phyloP scores from a whole-genome alignment of 2,113 vertebrate genomes.

The Pionites leucogaster region DNA sequence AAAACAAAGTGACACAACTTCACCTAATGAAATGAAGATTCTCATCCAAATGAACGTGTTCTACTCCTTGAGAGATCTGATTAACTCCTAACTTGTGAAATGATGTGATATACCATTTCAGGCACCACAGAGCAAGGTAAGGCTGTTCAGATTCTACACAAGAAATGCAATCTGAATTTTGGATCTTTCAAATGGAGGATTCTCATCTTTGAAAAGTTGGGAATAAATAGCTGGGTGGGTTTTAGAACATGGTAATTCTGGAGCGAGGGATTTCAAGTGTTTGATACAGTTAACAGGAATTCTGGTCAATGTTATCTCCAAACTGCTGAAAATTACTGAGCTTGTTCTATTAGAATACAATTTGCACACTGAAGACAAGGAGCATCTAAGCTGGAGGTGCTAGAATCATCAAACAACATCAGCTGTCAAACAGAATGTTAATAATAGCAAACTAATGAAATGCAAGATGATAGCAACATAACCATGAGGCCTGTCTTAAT shows the following conservation, averaged over 20 bases:
- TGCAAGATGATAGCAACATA: not conserved
- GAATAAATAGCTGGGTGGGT: not conserved
- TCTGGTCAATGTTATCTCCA: not conserved
- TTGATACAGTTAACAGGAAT: not conserved
- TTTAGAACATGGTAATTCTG: not conserved
- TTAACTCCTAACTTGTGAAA: not conserved
- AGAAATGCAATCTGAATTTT: not conserved
- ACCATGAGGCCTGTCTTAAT: not conserved
- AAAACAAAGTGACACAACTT: not conserved
- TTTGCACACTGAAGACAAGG: not conserved
- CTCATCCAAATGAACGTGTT: not conserved
- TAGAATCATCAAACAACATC: not conserved
- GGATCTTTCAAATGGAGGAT: not conserved
- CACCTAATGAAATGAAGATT: not conserved
- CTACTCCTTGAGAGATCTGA: not conserved
- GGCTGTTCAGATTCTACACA: not conserved
- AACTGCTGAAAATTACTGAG: not conserved
- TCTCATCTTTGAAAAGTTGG: not conserved
- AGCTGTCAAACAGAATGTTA: not conserved
- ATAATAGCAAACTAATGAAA: not conserved
- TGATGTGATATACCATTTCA: not conserved
- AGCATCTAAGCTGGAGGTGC: not conserved
- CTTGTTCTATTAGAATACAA: not conserved
- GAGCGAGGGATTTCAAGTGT: not conserved
- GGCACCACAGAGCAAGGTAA: not conserved